Conservation (phyloP, 2,113 vertebrate species). For the Leuciscus idus region DNA sequence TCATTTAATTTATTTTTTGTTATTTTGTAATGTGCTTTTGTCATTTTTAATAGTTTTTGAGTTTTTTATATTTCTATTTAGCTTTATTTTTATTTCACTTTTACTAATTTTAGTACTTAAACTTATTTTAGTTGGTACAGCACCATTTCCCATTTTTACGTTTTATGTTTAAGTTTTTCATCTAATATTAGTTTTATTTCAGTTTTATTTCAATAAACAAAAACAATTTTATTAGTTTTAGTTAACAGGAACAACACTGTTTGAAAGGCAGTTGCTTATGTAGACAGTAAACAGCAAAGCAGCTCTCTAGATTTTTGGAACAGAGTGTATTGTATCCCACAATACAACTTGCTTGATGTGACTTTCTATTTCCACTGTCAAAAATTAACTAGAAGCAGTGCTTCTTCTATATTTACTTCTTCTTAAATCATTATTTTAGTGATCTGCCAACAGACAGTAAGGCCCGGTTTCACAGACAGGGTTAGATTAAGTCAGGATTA, state of each 20-base stretch:
- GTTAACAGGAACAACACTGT: not conserved
- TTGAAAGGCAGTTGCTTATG: not conserved
- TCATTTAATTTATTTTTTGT: not conserved
- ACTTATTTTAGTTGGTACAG: not conserved
- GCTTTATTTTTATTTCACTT: not conserved
- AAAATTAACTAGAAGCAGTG: not conserved
- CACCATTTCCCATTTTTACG: not conserved
- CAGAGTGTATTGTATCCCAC: not conserved
- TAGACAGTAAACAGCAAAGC: not conserved
- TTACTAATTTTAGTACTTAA: not conserved
- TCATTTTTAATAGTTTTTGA: not conserved
- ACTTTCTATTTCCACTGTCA: not conserved
- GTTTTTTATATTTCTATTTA: not conserved
- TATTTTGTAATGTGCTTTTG: not conserved
- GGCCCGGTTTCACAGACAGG: too few species aligned
- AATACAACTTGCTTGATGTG: not conserved
- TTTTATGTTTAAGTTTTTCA: not conserved
- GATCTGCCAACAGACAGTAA: not conserved
- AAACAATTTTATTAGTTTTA: not conserved
- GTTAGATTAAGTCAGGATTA: too few species aligned
- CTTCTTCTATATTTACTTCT: not conserved
- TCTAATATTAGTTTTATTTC: not conserved
- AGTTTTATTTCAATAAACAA: not conserved
- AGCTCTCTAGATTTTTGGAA: not conserved
- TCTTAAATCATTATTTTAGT: not conserved